Evolutionary conservation across 2,113 vertebrate species (phyloP).

Genomic region (Antennarius striatus): DNA sequence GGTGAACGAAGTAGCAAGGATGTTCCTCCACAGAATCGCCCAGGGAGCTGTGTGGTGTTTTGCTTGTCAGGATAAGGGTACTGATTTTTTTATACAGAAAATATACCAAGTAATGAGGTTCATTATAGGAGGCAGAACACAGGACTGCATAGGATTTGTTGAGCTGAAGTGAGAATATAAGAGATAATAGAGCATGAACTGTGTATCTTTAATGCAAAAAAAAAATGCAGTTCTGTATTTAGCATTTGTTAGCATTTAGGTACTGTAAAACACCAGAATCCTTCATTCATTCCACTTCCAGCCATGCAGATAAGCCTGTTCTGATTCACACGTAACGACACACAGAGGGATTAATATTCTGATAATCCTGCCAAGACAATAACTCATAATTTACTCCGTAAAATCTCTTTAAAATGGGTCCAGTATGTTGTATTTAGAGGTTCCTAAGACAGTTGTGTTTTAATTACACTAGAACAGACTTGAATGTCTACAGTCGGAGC

Average conservation of each 20-base stretch:
- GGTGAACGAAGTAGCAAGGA: conserved; percentile 39
- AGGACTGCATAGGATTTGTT: background rate
- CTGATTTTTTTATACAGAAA: background rate
- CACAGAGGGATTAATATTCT: too few species aligned
- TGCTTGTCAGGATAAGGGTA: conserved; percentile 1
- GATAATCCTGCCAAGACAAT: too few species aligned
- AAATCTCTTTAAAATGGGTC: too few species aligned
- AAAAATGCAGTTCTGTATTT: background rate
- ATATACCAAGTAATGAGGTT: conserved; percentile 37
- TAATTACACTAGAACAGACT: too few species aligned
- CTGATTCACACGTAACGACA: too few species aligned
- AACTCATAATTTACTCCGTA: too few species aligned
- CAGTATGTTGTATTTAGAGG: too few species aligned
- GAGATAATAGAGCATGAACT: background rate
- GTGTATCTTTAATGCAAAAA: background rate
- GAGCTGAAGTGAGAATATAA: conserved; percentile 3
- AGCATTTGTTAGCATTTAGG: background rate
- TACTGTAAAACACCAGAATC: background rate
- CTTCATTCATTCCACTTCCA: too few species aligned
- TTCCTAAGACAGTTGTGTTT: too few species aligned
- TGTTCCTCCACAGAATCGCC: conserved; percentile 18
- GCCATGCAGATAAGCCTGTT: too few species aligned
- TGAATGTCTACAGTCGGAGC: too few species aligned
- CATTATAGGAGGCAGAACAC: conserved; percentile 5
- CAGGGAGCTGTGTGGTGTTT: conserved; percentile 23